Evolutionary conservation across 2,113 vertebrate species (phyloP), one percentile per base, ranked within the genome.

Genomic region (Cyphomyrus plagiostoma): DNA sequence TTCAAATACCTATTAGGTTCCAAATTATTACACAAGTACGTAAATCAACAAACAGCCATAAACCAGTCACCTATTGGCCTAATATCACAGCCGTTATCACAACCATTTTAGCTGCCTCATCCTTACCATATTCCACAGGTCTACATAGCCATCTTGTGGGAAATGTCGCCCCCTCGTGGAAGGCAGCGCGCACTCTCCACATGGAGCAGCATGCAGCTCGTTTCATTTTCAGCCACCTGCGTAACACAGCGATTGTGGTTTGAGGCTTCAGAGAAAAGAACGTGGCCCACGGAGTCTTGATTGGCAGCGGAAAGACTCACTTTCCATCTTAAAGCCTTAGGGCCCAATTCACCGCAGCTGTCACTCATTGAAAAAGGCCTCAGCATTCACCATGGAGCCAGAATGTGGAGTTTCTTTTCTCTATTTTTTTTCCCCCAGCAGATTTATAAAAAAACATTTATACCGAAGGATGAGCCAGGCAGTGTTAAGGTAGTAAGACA

Each of bases 401-500:
- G 58, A 80, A 30, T 80, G 74, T 39, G 39, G 74, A 80, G 6
- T 19, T 39, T 80, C 15, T 52, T 86, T 2, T 30, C 50, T 52
- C 15, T 17, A 4, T 23, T 6, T 52, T 9, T 45, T 5, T 46
- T 6, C 45, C 45, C 45, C 2, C 0, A 35, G 8, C 35, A 80
- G 23, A 83, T 70, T 70, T 70, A 30, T 70, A 30, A 70, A 35
- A 45, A 66, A 48, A 90, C 7, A 49, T 66, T 42, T 88, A 74
- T n/a, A 11, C 56, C 48, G 82, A 83, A 66, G 62, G 13, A 66
- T n/a, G 26, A 45, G 66, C 35, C 66, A 52, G 45, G 13, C 0
- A 7, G 0, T 35, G 80, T 42, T 93, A 93, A 94, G 95, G 93
- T 95, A 95, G 93, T 95, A 95, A 95, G 94, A 96, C 94, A 94